Evolutionary conservation across 1,140 invertebrate species (phyloP).

Genomic region (Mamestra configurata): DNA sequence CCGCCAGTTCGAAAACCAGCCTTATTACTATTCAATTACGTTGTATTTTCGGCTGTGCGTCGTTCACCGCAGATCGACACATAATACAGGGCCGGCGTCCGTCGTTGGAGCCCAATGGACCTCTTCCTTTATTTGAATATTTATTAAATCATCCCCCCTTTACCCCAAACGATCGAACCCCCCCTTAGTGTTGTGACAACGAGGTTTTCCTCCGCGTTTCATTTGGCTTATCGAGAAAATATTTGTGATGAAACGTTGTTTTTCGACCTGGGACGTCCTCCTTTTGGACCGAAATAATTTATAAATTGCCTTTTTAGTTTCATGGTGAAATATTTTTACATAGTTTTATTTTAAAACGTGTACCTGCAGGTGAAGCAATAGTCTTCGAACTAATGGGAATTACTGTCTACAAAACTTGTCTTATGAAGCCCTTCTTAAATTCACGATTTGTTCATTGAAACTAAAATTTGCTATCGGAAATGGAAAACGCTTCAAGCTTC

Average conservation of each 20-base stretch:
- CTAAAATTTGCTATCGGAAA: too few relatives aligned
- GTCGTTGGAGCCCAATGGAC: conserved; percentile 63
- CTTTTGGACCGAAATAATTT: neutral
- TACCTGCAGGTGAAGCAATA: too few relatives aligned
- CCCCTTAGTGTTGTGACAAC: conserved; percentile 62
- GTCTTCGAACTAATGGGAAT: too few relatives aligned
- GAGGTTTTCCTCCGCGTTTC: conserved; percentile 60
- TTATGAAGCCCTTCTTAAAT: too few relatives aligned
- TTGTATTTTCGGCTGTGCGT: conserved; percentile 34
- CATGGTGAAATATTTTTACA: neutral
- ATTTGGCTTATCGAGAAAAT: conserved; percentile 56
- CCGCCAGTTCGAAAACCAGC: conserved; percentile 16
- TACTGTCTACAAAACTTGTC: too few relatives aligned
- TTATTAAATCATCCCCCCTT: conserved; percentile 71
- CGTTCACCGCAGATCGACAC: conserved; percentile 36
- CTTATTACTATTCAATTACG: conserved; percentile 40
- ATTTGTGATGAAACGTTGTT: conserved; percentile 54
- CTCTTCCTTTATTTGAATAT: conserved; percentile 73
- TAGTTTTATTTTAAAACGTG: too few relatives aligned
- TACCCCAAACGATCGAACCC: conserved; percentile 56
- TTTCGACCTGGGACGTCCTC: conserved; percentile 37
- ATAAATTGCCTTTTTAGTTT: neutral
- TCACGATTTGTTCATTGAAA: too few relatives aligned
- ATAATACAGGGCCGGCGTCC: conserved; percentile 46
- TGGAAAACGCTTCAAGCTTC: too few relatives aligned